Conservation (phyloP, 1,140 invertebrate genomes). For the Drosophila nebulosa region DNA sequence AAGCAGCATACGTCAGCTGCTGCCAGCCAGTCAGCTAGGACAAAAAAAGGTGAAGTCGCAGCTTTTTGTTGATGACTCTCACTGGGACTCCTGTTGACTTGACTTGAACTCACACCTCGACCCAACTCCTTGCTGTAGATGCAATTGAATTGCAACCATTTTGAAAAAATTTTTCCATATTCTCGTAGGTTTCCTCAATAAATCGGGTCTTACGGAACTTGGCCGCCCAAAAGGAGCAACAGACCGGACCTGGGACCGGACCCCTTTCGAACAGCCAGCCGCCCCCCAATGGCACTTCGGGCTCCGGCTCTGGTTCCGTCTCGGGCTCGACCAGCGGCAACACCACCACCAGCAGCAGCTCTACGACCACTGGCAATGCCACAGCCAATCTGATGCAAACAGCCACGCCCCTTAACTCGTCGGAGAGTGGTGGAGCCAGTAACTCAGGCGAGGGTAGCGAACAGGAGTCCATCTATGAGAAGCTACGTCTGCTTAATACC, state of each 20-base stretch:
- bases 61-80: conserved; percentile 2
- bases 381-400: conserved; percentile 52
- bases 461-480: conserved; percentile 90
- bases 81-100: neutral
- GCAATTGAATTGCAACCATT: neutral
- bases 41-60: conserved; percentile 2
- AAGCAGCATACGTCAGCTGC: conserved; percentile 24
- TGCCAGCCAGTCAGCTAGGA: neutral
- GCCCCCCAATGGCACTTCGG: neutral
- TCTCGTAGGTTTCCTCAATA: conserved; percentile 96
- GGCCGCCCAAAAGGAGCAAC: conserved; percentile 93
- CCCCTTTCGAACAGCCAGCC: neutral
- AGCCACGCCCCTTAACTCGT: conserved; percentile 68
- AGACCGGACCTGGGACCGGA: conserved; percentile 45
- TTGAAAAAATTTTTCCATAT: neutral
- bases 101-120: neutral
- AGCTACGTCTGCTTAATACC: conserved; percentile 91
- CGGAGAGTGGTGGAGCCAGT: conserved; percentile 68
- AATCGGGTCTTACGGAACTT: conserved; percentile 98
- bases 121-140: neutral
- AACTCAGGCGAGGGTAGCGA: conserved; percentile 82
- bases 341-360: conserved; percentile 2
- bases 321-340: neutral
- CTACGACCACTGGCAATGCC: conserved; percentile 16
- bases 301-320: neutral